A percentile compares a stretch with the other conserved stretches of the same genome.
Evolutionary conservation across 2,888 invertebrate species (phyloP).

Genomic region (Synergus itoensis): DNA sequence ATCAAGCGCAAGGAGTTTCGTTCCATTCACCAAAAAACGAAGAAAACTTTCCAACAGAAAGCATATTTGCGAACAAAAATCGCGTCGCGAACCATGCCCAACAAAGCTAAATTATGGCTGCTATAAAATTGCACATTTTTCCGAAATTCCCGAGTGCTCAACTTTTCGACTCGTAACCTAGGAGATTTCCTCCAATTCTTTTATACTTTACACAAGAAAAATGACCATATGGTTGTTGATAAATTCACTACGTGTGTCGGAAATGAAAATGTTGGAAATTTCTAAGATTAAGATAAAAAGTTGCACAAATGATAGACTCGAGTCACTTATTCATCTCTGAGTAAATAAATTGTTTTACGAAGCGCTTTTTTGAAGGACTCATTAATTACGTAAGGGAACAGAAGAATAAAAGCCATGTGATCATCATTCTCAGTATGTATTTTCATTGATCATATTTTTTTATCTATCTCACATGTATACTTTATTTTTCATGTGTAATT

Average conservation of each 20-base stretch:
- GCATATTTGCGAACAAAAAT: slow-evolving; percentile 20
- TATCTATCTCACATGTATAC: not conserved
- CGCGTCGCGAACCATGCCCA: not conserved
- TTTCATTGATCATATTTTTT: not conserved
- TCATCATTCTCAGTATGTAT: not conserved
- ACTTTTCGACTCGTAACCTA: not conserved
- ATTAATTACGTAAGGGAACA: not conserved
- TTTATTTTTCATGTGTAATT: not conserved
- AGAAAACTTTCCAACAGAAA: slow-evolving; percentile 27
- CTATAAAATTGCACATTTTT: slow-evolving; percentile 19
- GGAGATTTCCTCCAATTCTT: not conserved
- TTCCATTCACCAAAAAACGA: slow-evolving; percentile 9
- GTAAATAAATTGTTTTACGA: not conserved
- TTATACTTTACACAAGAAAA: slow-evolving; percentile 2
- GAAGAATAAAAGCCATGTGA: not conserved
- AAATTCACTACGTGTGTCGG: not conserved
- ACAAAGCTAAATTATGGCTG: slow-evolving; percentile 7
- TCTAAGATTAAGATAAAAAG: not conserved
- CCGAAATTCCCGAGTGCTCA: slow-evolving; percentile 3
- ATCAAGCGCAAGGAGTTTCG: not conserved
- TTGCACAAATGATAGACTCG: not conserved
- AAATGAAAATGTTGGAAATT: not conserved
- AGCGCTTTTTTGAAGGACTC: not conserved
- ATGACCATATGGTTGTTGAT: not conserved
- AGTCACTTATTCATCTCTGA: not conserved